These are phyloP conservation scores for Anser brachyrhynchus DNA, from an alignment of 2,113 vertebrate genomes.

Conservation along the genomic window DNA sequence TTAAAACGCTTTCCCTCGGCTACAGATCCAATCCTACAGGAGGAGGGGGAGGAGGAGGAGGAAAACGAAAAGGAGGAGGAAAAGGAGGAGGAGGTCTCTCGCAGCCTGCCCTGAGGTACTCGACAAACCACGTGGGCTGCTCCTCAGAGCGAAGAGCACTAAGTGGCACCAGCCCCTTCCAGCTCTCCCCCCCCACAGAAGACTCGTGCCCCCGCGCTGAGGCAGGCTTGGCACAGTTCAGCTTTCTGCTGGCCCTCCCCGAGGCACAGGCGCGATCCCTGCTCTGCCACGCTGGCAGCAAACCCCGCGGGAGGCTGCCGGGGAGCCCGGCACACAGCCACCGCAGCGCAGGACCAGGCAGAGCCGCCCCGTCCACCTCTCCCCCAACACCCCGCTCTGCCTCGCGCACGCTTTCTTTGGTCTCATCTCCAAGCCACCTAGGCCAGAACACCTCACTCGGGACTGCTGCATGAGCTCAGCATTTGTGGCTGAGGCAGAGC, in stretches of 20 bases:
- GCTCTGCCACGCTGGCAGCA: not conserved
- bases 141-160: not conserved
- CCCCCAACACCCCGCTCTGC: not conserved
- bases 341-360: not conserved
- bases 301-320: not conserved
- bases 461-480: not conserved
- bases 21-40: not conserved
- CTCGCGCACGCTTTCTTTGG: rapidly evolving
- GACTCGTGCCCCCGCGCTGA: rapidly evolving
- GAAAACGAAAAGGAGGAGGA: too few relatives aligned
- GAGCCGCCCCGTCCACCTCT: not conserved
- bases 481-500: not conserved
- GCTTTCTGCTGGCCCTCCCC: not conserved
- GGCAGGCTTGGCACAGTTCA: rapidly evolving
- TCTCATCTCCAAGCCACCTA: not conserved
- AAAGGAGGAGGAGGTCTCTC: not conserved
- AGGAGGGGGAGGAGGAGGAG: not conserved
- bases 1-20: rapidly evolving
- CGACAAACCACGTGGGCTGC: rapidly evolving
- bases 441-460: not conserved
- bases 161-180: not conserved
- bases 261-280: rapidly evolving
- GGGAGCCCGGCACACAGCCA: rapidly evolving
- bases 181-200: not conserved
- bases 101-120: rapidly evolving